phyloP scores from a whole-genome alignment of 2,113 vertebrate species.

The Patagioenas fasciata region DNA sequence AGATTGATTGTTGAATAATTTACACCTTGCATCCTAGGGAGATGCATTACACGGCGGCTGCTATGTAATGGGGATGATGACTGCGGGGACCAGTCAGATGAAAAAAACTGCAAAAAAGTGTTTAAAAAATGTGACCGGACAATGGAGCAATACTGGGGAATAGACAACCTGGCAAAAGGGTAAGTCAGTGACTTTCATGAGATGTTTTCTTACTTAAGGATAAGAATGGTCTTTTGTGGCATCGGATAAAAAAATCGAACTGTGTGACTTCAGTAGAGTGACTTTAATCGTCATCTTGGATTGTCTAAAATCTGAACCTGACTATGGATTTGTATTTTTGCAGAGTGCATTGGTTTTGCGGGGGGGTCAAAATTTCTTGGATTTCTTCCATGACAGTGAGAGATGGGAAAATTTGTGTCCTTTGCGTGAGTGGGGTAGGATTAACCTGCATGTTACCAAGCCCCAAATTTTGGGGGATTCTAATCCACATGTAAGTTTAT shows the following conservation, averaged over 20 bases:
- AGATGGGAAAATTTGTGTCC: background rate
- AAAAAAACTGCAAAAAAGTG: constrained; percentile 80
- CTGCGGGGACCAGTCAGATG: constrained; percentile 91
- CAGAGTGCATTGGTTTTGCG: background rate
- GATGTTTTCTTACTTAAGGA: background rate
- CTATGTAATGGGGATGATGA: constrained; percentile 92
- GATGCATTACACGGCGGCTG: constrained; percentile 84
- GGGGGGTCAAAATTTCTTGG: background rate
- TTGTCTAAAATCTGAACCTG: background rate
- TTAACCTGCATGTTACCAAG: background rate
- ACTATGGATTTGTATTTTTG: background rate
- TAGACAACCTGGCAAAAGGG: constrained; percentile 90
- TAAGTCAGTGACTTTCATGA: constrained; percentile 58
- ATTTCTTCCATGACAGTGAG: background rate
- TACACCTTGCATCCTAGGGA: constrained; percentile 72
- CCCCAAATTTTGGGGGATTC: background rate
- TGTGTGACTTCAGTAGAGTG: background rate
- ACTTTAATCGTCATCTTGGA: background rate
- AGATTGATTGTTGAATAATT: background rate
- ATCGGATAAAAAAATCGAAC: background rate
- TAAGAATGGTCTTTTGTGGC: background rate
- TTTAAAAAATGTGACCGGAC: constrained; percentile 80
- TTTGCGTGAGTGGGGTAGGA: background rate
- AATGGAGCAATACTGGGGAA: constrained; percentile 88
- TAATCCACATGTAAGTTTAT: background rate